phyloP scores from a whole-genome alignment of 2,888 invertebrate genomes.

The Odiellus spinosus region DNA sequence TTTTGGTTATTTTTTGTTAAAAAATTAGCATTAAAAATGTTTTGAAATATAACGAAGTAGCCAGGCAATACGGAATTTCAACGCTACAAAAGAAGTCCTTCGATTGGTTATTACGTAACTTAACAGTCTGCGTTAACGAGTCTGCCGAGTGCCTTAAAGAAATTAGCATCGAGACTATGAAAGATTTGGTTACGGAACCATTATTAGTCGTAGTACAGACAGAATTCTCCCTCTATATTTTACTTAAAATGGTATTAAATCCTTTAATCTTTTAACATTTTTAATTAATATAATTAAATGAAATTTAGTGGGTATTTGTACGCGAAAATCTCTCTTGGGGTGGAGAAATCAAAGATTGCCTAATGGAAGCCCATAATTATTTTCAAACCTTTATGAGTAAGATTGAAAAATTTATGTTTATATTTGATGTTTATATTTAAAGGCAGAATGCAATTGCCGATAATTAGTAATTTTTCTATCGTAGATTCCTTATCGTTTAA shows the following conservation, averaged over 20 bases:
- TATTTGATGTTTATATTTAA: no score
- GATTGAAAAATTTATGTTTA: constrained; percentile 2
- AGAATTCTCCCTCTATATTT: constrained; percentile 55
- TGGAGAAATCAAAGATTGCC: constrained; percentile 26
- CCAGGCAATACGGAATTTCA: constrained; percentile 50
- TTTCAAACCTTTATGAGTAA: constrained; percentile 26
- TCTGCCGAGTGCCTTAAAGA: constrained; percentile 41
- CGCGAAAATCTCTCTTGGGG: constrained; percentile 36
- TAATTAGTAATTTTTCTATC: not conserved
- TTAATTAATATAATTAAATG: not conserved
- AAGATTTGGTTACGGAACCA: constrained; percentile 43
- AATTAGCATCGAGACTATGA: constrained; percentile 38
- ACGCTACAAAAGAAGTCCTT: constrained; percentile 39
- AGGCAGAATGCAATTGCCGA: not conserved
- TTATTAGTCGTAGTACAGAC: constrained; percentile 58
- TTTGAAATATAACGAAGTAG: constrained; percentile 48
- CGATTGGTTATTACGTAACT: constrained; percentile 51
- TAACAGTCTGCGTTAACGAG: constrained; percentile 43
- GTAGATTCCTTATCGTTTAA: no score
- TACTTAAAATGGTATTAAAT: constrained; percentile 41
- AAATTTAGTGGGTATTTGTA: constrained; percentile 42
- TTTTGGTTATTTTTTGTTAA: no score
- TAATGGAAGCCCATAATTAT: constrained; percentile 27
- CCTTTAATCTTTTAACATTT: not conserved
- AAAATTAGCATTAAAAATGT: constrained; percentile 41